Evolutionary conservation across 2,888 invertebrate species (phyloP), one percentile per base, ranked within the genome.

Genomic region (Taphrorychus bicolor): DNA sequence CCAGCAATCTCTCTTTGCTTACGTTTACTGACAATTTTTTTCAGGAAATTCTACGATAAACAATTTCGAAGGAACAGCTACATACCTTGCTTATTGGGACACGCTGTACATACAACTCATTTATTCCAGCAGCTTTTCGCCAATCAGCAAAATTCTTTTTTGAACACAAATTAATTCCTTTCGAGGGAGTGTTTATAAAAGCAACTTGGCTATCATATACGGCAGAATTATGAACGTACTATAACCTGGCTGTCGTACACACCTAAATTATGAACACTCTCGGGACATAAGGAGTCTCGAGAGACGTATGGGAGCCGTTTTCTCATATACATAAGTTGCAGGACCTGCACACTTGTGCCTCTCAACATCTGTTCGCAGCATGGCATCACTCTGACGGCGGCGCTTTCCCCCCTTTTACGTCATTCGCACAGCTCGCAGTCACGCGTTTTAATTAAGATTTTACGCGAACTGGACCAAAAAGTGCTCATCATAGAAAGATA

Each of bases 251-350:
- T 11, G 32, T 32, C 32, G 11, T 32, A 11, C 11, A 11, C 32
- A 32, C 32, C 11, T 9, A 32, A 32, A 32, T 32, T 32, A 32
- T 32, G 32, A 11, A 32, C 32, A 32, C 32, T 32, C 11, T 7
- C 7, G 32, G 32, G 7, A 32, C 32, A 32, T 11, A 32, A 32
- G 32, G n/a, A 32, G 32, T 32, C 32, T 32, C 11, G 11, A 32
- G 32, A 11, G 3, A 7, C 32, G 32, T 32, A 9, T 32, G 11
- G 11, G 32, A 11, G 3, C 32, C 32, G 32, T 32, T 32, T 32
- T 32, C 32, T 32, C 32, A 32, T 45, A 45, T 17, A 45, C 45
- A 45, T 45, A 45, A 45, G 45, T 14, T 45, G 45, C 45, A 32
- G 32, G 32, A 32, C 11, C 32, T 32, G 32, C 32, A 32, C 32